These are phyloP conservation scores for Megaleporinus macrocephalus DNA, from an alignment of 2,113 vertebrate species.

Conservation along the genomic window DNA sequence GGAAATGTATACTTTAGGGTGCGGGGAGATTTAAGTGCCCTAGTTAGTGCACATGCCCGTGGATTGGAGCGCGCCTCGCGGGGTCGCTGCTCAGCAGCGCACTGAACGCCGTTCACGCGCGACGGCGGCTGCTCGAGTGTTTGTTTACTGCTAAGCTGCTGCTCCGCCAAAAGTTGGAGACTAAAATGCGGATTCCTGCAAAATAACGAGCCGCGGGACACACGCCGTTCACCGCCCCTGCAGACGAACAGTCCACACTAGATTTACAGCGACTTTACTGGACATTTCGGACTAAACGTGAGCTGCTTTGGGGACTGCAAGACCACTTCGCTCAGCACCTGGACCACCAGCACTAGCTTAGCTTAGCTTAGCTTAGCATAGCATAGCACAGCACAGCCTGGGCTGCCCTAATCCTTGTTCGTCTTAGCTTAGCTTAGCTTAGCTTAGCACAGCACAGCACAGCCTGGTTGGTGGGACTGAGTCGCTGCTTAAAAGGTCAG, in stretches of 20 bases:
- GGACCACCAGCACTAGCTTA: background rate
- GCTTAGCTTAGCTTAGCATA: background rate
- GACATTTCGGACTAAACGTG: background rate
- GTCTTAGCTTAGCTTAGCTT: background rate
- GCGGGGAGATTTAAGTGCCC: background rate
- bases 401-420: background rate
- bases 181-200: background rate
- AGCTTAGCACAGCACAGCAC: background rate
- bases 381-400: background rate
- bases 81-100: no score
- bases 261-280: background rate
- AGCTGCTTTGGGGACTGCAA: no score
- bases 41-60: background rate
- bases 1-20: no score
- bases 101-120: background rate
- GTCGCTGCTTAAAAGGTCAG: background rate
- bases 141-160: constrained; percentile 8
- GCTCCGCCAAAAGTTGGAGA: background rate
- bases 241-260: background rate
- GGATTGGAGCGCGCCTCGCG: background rate
- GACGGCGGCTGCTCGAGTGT: constrained; percentile 10
- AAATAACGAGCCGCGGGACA: background rate
- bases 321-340: no score
- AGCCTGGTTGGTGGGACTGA: background rate
- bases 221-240: background rate